These are phyloP conservation scores for Scaptomyza montana DNA, from an alignment of 1,140 invertebrate species.

Conservation along the genomic window DNA sequence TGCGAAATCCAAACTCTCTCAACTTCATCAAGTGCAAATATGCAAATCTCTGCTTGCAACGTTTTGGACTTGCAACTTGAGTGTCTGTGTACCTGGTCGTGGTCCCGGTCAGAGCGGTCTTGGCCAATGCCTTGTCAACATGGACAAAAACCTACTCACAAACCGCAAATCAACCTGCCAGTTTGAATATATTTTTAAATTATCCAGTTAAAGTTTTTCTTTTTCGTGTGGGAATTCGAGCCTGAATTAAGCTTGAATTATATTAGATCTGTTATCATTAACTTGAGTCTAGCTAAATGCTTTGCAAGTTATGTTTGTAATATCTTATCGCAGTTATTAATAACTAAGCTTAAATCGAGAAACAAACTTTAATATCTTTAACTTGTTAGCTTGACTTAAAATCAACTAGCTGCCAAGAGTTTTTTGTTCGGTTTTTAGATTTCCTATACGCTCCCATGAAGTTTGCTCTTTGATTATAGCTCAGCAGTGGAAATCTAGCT, in stretches of 20 bases:
- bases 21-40: conserved; percentile 79
- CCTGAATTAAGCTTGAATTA: neutral
- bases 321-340: too few species aligned
- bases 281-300: neutral
- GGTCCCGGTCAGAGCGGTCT: neutral
- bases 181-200: conserved; percentile 5
- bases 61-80: neutral
- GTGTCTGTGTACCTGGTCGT: too few species aligned
- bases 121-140: conserved; percentile 16
- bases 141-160: conserved; percentile 11
- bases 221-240: conserved; percentile 1
- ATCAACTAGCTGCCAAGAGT: neutral
- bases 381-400: neutral
- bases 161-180: conserved; percentile 21
- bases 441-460: neutral
- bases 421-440: neutral
- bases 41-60: conserved; percentile 60
- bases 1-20: conserved; percentile 43
- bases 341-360: too few species aligned
- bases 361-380: too few species aligned
- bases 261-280: conserved; percentile 1
- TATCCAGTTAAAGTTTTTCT: neutral
- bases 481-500: conserved; percentile 32
- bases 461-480: conserved; percentile 21
- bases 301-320: neutral